Conservation (phyloP, 2,888 invertebrate genomes). For the Cheilosia soror region DNA sequence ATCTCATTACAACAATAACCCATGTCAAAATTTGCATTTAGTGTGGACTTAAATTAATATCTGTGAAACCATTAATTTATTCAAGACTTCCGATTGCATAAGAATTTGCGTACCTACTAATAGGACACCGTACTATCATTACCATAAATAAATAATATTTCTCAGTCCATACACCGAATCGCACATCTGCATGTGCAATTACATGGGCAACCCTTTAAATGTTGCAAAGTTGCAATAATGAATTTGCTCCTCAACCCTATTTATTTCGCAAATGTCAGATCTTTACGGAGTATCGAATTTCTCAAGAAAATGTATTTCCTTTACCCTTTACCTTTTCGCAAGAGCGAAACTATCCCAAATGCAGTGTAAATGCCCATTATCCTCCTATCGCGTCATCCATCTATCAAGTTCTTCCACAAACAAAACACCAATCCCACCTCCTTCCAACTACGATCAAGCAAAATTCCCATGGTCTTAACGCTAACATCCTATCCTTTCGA, state of each 20-base stretch:
- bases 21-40: slow-evolving; percentile 44
- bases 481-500: slow-evolving; percentile 68
- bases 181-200: slow-evolving; percentile 60
- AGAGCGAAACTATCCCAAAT: slow-evolving; percentile 41
- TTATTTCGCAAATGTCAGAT: slow-evolving; percentile 45
- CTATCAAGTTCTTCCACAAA: slow-evolving; percentile 66
- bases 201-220: slow-evolving; percentile 26
- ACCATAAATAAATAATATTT: slow-evolving; percentile 33
- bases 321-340: slow-evolving; percentile 57
- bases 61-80: slow-evolving; percentile 10
- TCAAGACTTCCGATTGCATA: not conserved
- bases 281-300: slow-evolving; percentile 62
- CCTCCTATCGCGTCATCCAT: slow-evolving; percentile 60
- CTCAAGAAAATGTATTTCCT: slow-evolving; percentile 59
- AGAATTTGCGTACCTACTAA: slow-evolving; percentile 29
- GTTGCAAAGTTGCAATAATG: slow-evolving; percentile 33
- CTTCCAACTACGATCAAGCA: slow-evolving; percentile 2
- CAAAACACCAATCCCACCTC: slow-evolving; percentile 37
- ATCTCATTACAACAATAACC: slow-evolving; percentile 3
- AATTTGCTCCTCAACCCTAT: slow-evolving; percentile 26
- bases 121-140: slow-evolving; percentile 20
- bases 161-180: slow-evolving; percentile 8
- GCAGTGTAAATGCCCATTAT: slow-evolving; percentile 64
- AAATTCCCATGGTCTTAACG: slow-evolving; percentile 74
- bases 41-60: not conserved